Evolutionary conservation across 2,888 invertebrate genomes (phyloP).

Genomic region (Spilosoma lubricipeda): DNA sequence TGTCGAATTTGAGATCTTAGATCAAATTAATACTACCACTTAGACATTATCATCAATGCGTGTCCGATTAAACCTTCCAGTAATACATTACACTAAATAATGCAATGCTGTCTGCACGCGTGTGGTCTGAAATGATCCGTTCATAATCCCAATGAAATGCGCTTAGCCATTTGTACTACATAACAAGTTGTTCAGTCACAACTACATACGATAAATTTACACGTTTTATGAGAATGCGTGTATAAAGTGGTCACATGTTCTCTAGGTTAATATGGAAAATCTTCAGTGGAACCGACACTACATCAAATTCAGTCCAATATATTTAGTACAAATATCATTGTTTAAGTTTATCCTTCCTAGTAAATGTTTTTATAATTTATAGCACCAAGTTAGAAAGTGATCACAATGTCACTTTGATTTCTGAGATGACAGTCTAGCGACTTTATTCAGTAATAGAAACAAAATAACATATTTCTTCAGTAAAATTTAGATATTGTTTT

Average conservation of each 20-base stretch:
- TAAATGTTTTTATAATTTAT: background rate
- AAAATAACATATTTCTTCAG: background rate
- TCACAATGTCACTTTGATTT: background rate
- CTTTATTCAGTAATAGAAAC: background rate
- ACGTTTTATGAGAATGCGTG: constrained; percentile 27
- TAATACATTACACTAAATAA: constrained; percentile 12
- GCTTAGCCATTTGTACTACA: constrained; percentile 21
- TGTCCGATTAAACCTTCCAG: constrained; percentile 22
- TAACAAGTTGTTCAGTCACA: constrained; percentile 1
- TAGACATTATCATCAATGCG: constrained; percentile 16
- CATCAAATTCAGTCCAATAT: constrained; percentile 16
- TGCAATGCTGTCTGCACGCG: constrained; percentile 13
- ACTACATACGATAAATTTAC: constrained; percentile 18
- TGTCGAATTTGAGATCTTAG: background rate
- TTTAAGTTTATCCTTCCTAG: background rate
- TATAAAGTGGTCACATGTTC: constrained; percentile 29
- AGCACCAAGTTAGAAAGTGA: background rate
- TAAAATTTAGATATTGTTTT: background rate
- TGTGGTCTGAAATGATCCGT: constrained; percentile 24
- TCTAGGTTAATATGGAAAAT: constrained; percentile 34
- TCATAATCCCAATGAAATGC: constrained; percentile 17
- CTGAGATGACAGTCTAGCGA: background rate
- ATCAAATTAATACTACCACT: constrained; percentile 8
- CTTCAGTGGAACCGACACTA: constrained; percentile 23
- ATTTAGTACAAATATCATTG: background rate